A percentile compares a stretch with the other conserved stretches of the same genome.
Conservation (phyloP, 2,113 vertebrate genomes). For the Blennius ocellaris region DNA sequence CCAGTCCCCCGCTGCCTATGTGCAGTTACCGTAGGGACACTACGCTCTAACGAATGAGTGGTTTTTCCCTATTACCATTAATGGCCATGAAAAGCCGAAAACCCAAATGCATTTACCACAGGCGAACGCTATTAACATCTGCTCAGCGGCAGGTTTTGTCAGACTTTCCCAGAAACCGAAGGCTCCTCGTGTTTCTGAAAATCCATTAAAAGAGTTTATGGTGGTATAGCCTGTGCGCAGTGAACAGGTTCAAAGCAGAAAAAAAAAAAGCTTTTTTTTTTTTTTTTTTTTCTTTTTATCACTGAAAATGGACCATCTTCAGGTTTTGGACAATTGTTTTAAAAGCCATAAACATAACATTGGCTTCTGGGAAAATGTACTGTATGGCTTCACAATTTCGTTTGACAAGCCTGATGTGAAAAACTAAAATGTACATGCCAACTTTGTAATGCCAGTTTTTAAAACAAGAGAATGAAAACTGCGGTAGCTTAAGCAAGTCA, state of each 20-base stretch:
- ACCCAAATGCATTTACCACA: constrained; percentile 28
- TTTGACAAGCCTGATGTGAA: background rate
- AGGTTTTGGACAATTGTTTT: background rate
- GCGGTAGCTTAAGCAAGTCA: background rate
- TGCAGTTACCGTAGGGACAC: background rate
- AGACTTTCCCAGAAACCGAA: constrained; percentile 38
- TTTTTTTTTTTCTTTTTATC: background rate
- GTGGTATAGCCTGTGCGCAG: background rate
- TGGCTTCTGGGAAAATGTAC: background rate
- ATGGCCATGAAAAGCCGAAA: constrained; percentile 12
- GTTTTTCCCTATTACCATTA: background rate
- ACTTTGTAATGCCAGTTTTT: background rate
- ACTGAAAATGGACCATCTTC: background rate
- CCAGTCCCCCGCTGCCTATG: background rate
- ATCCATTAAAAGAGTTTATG: constrained; percentile 45
- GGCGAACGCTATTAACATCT: constrained; percentile 29
- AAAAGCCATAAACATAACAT: background rate
- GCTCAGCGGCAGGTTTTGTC: constrained; percentile 15
- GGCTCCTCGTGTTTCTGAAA: constrained; percentile 40
- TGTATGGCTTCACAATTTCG: background rate
- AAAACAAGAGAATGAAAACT: background rate
- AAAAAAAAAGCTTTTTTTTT: background rate
- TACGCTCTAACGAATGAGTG: background rate
- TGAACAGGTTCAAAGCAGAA: background rate
- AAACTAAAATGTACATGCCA: background rate